Evolutionary conservation across 2,888 invertebrate genomes (phyloP).

Genomic region (Antheraea yamamai): DNA sequence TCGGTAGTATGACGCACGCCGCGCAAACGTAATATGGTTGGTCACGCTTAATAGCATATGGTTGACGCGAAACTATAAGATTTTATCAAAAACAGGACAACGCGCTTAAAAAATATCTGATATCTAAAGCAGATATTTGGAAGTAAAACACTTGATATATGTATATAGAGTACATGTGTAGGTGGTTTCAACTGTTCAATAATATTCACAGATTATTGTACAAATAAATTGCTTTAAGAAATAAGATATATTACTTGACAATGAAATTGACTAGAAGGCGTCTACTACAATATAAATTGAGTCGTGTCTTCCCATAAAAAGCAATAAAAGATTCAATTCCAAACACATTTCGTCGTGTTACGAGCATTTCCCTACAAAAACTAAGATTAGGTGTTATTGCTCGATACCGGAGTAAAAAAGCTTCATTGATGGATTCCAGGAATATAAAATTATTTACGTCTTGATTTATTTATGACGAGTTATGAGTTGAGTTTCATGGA

Average conservation of each 20-base stretch:
- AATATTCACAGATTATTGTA: background rate
- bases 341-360: conserved; percentile 8
- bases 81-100: too few species aligned
- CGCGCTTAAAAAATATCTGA: too few species aligned
- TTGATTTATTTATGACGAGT: background rate
- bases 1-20: too few species aligned
- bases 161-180: too few species aligned
- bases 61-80: too few species aligned
- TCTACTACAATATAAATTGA: background rate
- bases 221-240: background rate
- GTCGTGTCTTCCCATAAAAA: background rate
- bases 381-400: conserved; percentile 10
- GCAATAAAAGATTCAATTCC: background rate
- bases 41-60: too few species aligned
- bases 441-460: background rate
- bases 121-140: too few species aligned
- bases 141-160: too few species aligned
- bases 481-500: background rate
- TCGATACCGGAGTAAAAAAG: conserved; percentile 3
- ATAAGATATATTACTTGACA: background rate
- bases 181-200: background rate
- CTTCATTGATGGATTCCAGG: background rate
- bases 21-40: too few species aligned
- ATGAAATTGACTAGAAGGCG: background rate
- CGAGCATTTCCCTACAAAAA: conserved; percentile 5